Evolutionary conservation across 1,140 invertebrate genomes (phyloP), one percentile per base, ranked within the genome.

Genomic region (Drosophila ironensis): DNA sequence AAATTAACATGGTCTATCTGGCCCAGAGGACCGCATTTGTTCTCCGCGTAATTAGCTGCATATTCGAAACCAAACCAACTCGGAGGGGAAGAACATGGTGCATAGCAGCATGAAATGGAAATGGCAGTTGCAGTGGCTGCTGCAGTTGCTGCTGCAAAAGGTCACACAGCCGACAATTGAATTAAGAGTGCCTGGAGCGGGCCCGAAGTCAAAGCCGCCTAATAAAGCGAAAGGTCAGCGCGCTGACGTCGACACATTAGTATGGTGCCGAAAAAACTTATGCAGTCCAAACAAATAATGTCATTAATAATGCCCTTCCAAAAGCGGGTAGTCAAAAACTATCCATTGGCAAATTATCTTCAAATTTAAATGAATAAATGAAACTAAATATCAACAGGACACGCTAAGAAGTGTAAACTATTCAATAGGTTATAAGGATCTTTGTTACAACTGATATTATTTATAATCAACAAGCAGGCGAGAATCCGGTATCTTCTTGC

Each of bases 151-250:
- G 71, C 56, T 41, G 47, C 71, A 86, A 86, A 86, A 86, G 80
- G 80, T 86, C 80, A 86, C 46, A 53, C 60, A 57, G 38, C 56
- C 80, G 46, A 61, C 80, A 86, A 86, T 86, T 86, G 76, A 86
- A 86, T 86, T 86, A 84, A 81, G 51, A 86, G 56, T 70, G 57
- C 50, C 69, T 56, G 52, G 45, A 71, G 41, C 38, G 24, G 48
- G n/a, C 44, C 56, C 14, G 25, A 20, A 40, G 57, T 19, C 48
- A 41, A 54, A 70, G 44, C 51, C 60, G 60, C 59, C 64, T 46
- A 56, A 77, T 75, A 77, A 64, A 84, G 56, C 73, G 40, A 86
- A 86, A 86, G 80, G 80, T 86, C 80, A 86, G 72, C 50, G 46
- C 37, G 56, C 47, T 25, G 28, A 40, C 25, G 37, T 57, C 57